Conservation (phyloP, 2,797 vertebrate genomes). For the Pseudotriccus pelzelni region DNA sequence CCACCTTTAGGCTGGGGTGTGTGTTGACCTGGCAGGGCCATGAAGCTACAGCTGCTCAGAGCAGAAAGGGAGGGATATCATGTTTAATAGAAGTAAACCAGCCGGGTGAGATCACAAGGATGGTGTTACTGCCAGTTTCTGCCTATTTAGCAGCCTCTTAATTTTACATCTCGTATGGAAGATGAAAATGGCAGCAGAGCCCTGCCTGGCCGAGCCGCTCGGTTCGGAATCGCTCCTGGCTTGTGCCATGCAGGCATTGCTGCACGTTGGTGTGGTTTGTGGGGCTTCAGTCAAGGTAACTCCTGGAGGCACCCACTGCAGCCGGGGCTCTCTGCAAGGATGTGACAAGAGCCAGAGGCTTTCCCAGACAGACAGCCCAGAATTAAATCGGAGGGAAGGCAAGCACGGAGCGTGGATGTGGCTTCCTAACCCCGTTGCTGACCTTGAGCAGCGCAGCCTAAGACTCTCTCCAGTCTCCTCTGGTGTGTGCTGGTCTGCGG, state of each 20-base stretch:
- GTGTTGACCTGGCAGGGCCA: neutral
- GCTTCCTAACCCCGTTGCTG: neutral
- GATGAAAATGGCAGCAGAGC: neutral
- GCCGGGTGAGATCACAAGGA: neutral
- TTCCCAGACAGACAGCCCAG: neutral
- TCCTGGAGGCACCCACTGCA: neutral
- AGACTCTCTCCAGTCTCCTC: neutral
- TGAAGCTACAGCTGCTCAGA: rapidly evolving
- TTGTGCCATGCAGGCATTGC: rapidly evolving
- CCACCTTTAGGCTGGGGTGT: neutral
- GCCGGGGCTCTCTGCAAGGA: neutral
- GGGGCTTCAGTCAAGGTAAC: neutral
- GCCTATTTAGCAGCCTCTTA: neutral
- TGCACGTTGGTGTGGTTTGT: rapidly evolving
- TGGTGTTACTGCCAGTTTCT: neutral
- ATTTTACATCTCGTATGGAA: rapidly evolving
- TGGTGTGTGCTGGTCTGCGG: neutral
- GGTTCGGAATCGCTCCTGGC: rapidly evolving
- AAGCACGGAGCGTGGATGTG: rapidly evolving
- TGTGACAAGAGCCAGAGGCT: constrained; percentile 18
- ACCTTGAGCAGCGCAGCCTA: neutral
- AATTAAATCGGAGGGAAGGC: neutral
- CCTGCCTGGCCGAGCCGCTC: neutral
- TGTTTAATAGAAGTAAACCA: neutral
- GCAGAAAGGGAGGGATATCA: neutral